These are phyloP conservation scores for Cartodere bifasciata DNA, from an alignment of 2,888 invertebrate genomes.

Conservation along the genomic window DNA sequence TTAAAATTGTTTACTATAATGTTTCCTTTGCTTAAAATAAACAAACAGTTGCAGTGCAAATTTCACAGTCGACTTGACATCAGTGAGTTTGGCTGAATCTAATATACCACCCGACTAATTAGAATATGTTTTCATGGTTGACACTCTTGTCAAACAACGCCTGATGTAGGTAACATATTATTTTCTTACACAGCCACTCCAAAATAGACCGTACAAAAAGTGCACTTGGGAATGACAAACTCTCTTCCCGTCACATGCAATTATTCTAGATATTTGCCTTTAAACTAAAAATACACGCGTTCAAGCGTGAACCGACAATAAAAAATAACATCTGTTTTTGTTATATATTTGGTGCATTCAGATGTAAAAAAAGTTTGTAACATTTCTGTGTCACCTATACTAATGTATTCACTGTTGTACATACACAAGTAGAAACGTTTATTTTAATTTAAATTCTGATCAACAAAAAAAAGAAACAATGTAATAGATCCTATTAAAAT, in stretches of 20 bases:
- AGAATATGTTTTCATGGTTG: slow-evolving; percentile 33
- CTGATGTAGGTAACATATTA: slow-evolving; percentile 27
- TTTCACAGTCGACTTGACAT: too few relatives aligned
- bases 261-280: slow-evolving; percentile 28
- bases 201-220: slow-evolving; percentile 19
- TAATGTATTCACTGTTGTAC: slow-evolving; percentile 23
- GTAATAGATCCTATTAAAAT: too few relatives aligned
- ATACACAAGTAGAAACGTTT: too few relatives aligned
- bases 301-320: slow-evolving; percentile 8
- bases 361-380: slow-evolving; percentile 12
- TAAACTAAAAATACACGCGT: slow-evolving; percentile 17
- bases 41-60: too few relatives aligned
- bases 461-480: too few relatives aligned
- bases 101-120: slow-evolving; percentile 35
- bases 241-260: slow-evolving; percentile 23
- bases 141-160: slow-evolving; percentile 32
- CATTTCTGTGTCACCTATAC: slow-evolving; percentile 18
- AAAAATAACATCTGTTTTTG: slow-evolving; percentile 15
- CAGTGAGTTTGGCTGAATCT: too few relatives aligned
- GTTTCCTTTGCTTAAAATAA: too few relatives aligned
- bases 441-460: too few relatives aligned
- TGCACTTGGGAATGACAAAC: slow-evolving; percentile 18
- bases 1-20: too few relatives aligned
- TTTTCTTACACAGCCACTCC: slow-evolving; percentile 18
- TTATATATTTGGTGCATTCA: slow-evolving; percentile 2